Base-by-base conservation (phyloP, 2,113 vertebrate species). In the Cheirogaleus medius region DNA sequence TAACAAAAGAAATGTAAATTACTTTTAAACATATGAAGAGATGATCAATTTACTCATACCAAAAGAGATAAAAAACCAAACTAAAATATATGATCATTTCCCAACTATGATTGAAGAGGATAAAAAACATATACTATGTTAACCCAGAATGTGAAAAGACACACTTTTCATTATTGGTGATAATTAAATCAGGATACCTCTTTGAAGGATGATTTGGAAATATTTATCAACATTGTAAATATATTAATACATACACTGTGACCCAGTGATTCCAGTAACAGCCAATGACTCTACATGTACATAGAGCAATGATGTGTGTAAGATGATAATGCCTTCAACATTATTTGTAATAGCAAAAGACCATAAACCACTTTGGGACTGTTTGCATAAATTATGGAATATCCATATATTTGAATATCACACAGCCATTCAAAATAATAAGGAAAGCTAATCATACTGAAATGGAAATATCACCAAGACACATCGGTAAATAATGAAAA, bases 371-470 rank as follows among this genome's bases (percentile, higher is more conserved):
- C 49, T 68, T 92, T 44, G 73, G 56, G 15, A 66, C 44, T 78
- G 8, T 68, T 94, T 90, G 37, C 63, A 78, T 42, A 94, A 94
- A 94, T 97, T 93, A 95, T 63, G 73, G 73, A 32, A 18, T 96
- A 74, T 73, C 49, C 47, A 87, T 34, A 90, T 87, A 80, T 93
- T 94, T 97, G 69, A 87, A 87, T 81, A 92, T 37, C 37, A 56
- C 29, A 18, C 42, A 78, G 39, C 63, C 39, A 91, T 96, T 93
- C 90, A 66, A 97, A 95, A 94, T 93, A 97, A 87, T 68, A 93
- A n/a, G 60, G 49, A 88, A 52, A 77, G 42, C 27, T 84, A 80
- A 81, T 97, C 81, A 85, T 60, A 91, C 32, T 27, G 73, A 82
- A 96, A 96, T 17, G 58, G 56, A 88, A 90, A 87, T 44, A 85